Evolutionary conservation across 2,797 vertebrate genomes (phyloP), one percentile per base, ranked within the genome.

Genomic region (Bufotes viridis): DNA sequence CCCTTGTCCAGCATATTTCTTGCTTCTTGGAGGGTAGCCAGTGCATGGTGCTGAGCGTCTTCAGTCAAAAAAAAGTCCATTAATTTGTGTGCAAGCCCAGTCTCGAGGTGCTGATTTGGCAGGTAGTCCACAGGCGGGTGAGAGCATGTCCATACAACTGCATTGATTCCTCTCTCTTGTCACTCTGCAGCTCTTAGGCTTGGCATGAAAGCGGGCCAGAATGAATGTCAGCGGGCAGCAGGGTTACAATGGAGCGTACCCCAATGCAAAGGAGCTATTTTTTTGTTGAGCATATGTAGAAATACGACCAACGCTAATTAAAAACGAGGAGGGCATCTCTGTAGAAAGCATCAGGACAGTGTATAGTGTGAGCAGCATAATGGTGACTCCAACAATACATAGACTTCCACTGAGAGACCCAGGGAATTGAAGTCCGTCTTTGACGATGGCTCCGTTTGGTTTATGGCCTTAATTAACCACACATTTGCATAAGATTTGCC

Each of bases 131-230:
- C 26, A 6, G 53, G 26, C 70, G n/a, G 22, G 22, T 58, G 70
- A 58, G 55, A 51, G 83, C 79, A 57, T 81, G 84, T 82, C 82
- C 60, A 82, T 86, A 86, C 29, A 78, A 78, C 78, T 76, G 84
- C 88, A 82, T 86, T 82, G 84, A 69, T 82, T 78, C 72, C 74
- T 60, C 75, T n/a, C 79, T 86, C 88, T 89, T 75, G 82, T 85
- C 87, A 85, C 57, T 22, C 84, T 63, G n/a, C 67, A n/a, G 69
- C 53, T 53, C 75, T 80, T 84, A 61, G 81, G 58, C 83, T 74
- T 83, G 58, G 55, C 42, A 72, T 82, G 83, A 76, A 81, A 22
- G 69, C 70, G 14, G 82, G 49, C 84, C 34, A 15, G 78, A 57
- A 82, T 86, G 84, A 70, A 72, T 78, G 88, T 69, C 88, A 63